These are phyloP conservation scores for Labroides dimidiatus DNA, from an alignment of 2,797 vertebrate species.

Conservation along the genomic window DNA sequence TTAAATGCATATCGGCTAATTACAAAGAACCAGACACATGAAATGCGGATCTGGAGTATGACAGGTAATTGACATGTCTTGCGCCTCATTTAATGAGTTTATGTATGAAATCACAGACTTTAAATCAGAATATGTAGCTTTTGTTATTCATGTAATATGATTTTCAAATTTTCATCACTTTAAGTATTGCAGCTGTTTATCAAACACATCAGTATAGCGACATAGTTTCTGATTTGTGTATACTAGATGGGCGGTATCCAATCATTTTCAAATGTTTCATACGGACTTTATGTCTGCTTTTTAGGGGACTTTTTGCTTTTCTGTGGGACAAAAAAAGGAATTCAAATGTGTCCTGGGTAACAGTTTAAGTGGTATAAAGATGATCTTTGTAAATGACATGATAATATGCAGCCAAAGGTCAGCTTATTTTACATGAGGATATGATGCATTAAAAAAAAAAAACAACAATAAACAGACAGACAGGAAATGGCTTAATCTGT, in stretches of 20 bases:
- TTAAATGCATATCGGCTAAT: slow-evolving; percentile 70
- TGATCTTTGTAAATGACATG: not conserved
- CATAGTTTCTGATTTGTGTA: not conserved
- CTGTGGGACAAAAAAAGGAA: not conserved
- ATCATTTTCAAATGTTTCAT: not conserved
- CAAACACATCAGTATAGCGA: no score
- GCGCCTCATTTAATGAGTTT: slow-evolving; percentile 36
- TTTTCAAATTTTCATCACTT: not conserved
- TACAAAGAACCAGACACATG: slow-evolving; percentile 14
- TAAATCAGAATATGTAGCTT: slow-evolving; percentile 3
- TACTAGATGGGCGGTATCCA: not conserved
- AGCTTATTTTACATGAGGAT: no score
- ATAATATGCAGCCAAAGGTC: not conserved
- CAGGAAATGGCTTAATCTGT: not conserved
- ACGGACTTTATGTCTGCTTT: not conserved
- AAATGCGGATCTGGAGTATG: slow-evolving; percentile 52
- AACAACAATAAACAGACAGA: no score
- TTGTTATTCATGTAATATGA: not conserved
- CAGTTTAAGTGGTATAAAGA: not conserved
- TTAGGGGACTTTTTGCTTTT: not conserved
- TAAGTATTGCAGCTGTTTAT: no score
- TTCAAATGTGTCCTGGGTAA: no score
- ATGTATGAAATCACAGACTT: slow-evolving; percentile 12
- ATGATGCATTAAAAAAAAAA: not conserved
- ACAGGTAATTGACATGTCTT: slow-evolving; percentile 13